Base-by-base conservation (phyloP, 2,888 invertebrate genomes). In the Caenorhabditis zanzibari region DNA sequence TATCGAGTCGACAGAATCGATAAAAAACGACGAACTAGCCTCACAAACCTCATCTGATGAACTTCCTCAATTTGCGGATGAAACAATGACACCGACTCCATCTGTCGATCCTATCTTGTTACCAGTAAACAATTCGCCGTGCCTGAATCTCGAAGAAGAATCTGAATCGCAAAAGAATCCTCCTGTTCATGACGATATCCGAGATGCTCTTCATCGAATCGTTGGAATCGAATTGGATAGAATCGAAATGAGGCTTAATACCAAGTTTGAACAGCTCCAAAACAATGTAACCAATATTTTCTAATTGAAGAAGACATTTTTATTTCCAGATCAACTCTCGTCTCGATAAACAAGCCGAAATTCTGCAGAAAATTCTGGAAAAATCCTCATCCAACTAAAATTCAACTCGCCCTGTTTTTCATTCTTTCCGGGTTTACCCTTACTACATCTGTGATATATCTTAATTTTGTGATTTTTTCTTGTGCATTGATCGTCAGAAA, bases 221-320 rank as follows among this genome's bases (percentile, higher is more conserved):
- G 58, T 87, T 38, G 87, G 87, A 24, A 75, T 85, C 16, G 87
- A 87, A 52, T 69, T 87, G 24, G 87, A 87, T 75, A 76, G 87
- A 16, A 59, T 87, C 49, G 82, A 85, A 47, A 81, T 82, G 52
- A 52, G 85, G 6, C 68, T 87, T 5, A 79, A 85, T 35, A 64
- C 71, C 0, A 66, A 56, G 6, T 49, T 87, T 28, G 82, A 84
- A 10, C 12, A 71, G 12, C 28, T 77, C 9, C 66, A 69, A 22
- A 59, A 19, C 19, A 47, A 69, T 26, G 69, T 75, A 26, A 66
- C 12, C 16, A 10, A 10, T 24, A 19, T 28, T 26, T 19, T 22
- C 26, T 9, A 2, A 24, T 32, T 26, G 24, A 10, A 54, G 41
- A 38, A 41, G 10, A 1, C 38, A 24, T 16, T 5, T 10, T 28